Evolutionary conservation across 2,797 vertebrate species (phyloP).

Genomic region (Apogon hyalosoma): DNA sequence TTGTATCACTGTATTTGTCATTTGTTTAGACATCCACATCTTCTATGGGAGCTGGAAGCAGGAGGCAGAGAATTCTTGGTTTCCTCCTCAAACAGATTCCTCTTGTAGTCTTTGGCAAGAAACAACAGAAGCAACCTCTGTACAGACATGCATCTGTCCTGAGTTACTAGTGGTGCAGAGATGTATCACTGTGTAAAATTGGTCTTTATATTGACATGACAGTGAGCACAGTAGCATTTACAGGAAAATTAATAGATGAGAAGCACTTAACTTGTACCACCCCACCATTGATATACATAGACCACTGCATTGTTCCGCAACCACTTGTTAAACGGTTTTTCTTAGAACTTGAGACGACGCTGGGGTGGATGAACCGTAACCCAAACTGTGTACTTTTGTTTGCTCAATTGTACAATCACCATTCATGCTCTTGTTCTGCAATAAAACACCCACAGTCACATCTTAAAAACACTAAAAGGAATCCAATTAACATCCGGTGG

Average conservation of each 20-base stretch:
- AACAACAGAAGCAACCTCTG: constrained; percentile 29
- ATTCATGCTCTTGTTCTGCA: constrained; percentile 41
- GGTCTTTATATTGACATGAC: not conserved
- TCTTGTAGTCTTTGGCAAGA: constrained; percentile 49
- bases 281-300: constrained; percentile 25
- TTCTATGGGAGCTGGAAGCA: constrained; percentile 32
- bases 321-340: constrained; percentile 33
- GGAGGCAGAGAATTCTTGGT: constrained; percentile 33
- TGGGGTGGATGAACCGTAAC: constrained; percentile 33
- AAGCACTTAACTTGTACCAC: constrained; percentile 23
- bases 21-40: constrained; percentile 65
- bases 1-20: constrained; percentile 43
- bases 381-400: constrained; percentile 49
- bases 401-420: constrained; percentile 39
- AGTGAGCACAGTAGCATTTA: constrained; percentile 23
- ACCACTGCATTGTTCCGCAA: constrained; percentile 37
- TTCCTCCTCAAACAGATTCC: constrained; percentile 31
- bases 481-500: constrained; percentile 27
- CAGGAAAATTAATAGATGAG: constrained; percentile 14
- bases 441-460: constrained; percentile 28
- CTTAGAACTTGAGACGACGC: constrained; percentile 30
- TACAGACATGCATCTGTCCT: constrained; percentile 38
- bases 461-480: constrained; percentile 48
- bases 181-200: not conserved
- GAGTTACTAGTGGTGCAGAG: not conserved